Evolutionary conservation across 2,888 invertebrate genomes (phyloP).

Genomic region (Ornithoptera alexandrae): DNA sequence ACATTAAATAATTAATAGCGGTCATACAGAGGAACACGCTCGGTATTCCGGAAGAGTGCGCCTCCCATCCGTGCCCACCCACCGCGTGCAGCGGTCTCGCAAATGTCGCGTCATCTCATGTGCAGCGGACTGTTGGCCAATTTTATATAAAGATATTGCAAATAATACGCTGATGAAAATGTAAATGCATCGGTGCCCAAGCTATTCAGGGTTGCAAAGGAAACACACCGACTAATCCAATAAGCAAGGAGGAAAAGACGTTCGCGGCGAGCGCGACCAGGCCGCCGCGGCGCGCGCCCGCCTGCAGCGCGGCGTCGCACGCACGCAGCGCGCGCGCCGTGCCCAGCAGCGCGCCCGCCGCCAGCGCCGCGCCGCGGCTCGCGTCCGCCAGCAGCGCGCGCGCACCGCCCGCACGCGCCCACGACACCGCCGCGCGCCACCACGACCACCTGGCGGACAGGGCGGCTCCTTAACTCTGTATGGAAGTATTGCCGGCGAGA

Average conservation of each 20-base stretch:
- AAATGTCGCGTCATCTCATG: too few relatives aligned
- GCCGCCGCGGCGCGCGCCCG: constrained; percentile 64
- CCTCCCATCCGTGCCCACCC: too few relatives aligned
- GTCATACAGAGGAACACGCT: too few relatives aligned
- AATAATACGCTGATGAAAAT: too few relatives aligned
- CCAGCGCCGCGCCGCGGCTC: constrained; percentile 67
- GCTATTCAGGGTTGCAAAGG: too few relatives aligned
- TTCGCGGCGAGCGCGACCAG: constrained; percentile 67
- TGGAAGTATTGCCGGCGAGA: not conserved
- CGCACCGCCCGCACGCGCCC: constrained; percentile 65
- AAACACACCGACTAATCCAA: constrained; percentile 61
- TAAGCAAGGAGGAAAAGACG: constrained; percentile 69
- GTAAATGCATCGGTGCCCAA: too few relatives aligned
- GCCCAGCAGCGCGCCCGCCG: constrained; percentile 65
- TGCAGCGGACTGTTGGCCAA: too few relatives aligned
- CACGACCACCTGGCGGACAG: constrained; percentile 61
- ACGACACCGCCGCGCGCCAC: constrained; percentile 62
- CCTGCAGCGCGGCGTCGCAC: constrained; percentile 71
- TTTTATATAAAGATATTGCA: too few relatives aligned
- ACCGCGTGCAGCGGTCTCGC: too few relatives aligned
- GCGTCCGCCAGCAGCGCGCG: constrained; percentile 67
- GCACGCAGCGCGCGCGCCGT: constrained; percentile 73
- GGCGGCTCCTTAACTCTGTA: not conserved
- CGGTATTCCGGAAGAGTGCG: too few relatives aligned
- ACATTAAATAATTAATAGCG: too few relatives aligned